Percentiles rank a stretch among this genome's conserved stretches.
These are phyloP conservation scores for Alces alces DNA, from an alignment of 2,113 vertebrate species.

Conservation along the genomic window DNA sequence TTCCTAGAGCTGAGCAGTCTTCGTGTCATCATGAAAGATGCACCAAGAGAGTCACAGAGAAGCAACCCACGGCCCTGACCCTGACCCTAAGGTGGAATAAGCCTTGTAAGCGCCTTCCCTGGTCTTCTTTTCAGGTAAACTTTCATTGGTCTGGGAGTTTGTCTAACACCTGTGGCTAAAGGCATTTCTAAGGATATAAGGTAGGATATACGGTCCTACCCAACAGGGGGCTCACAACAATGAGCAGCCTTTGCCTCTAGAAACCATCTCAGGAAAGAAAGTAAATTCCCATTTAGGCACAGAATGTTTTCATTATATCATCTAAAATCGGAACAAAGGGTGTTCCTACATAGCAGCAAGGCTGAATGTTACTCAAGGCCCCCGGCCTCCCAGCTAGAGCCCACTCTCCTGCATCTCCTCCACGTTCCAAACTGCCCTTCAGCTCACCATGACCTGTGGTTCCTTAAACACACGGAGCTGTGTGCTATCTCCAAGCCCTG, in stretches of 20 bases:
- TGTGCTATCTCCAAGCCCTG: background rate
- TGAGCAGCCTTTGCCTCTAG: background rate
- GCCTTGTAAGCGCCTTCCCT: background rate
- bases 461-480: background rate
- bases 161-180: background rate
- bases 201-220: background rate
- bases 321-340: background rate
- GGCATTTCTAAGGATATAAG: background rate
- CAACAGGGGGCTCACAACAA: too few species aligned
- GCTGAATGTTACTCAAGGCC: background rate
- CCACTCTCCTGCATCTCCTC: too few species aligned
- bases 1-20: background rate
- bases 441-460: rapidly evolving
- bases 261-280: background rate
- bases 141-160: background rate
- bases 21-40: background rate
- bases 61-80: background rate
- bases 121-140: background rate
- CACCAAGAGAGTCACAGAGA: background rate
- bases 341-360: background rate
- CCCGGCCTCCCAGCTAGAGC: background rate
- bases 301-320: background rate
- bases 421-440: background rate
- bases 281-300: background rate
- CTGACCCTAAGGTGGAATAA: background rate